Conservation (phyloP, 2,113 vertebrate species). For the Alouatta palliata region DNA sequence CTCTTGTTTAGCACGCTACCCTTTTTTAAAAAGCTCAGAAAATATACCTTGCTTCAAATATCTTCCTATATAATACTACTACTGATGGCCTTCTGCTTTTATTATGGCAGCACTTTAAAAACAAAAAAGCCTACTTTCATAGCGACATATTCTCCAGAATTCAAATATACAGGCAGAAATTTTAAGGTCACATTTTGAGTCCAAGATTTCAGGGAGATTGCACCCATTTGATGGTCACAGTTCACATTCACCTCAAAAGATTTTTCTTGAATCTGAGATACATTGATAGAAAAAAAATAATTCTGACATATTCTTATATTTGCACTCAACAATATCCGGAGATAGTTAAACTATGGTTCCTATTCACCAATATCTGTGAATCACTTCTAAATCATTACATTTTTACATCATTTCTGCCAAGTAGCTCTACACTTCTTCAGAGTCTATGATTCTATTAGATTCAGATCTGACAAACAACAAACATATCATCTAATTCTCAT, state of each 20-base stretch:
- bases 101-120: background rate
- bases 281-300: background rate
- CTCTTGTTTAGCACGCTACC: background rate
- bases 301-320: background rate
- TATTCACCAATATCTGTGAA: background rate
- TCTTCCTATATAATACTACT: background rate
- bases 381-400: background rate
- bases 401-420: background rate
- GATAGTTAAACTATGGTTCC: background rate
- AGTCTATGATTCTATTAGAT: background rate
- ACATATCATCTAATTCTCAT: background rate
- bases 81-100: background rate
- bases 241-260: background rate
- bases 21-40: background rate
- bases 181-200: background rate
- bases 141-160: background rate
- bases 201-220: background rate
- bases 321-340: background rate
- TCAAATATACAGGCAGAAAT: background rate
- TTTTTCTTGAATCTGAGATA: background rate
- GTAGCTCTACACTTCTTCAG: background rate
- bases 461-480: background rate
- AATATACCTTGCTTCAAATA: background rate
- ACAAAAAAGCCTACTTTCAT: background rate
- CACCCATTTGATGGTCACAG: background rate